These are phyloP conservation scores for Styela clava DNA, from an alignment of 23 tunicate genomes.

Conservation along the genomic window DNA sequence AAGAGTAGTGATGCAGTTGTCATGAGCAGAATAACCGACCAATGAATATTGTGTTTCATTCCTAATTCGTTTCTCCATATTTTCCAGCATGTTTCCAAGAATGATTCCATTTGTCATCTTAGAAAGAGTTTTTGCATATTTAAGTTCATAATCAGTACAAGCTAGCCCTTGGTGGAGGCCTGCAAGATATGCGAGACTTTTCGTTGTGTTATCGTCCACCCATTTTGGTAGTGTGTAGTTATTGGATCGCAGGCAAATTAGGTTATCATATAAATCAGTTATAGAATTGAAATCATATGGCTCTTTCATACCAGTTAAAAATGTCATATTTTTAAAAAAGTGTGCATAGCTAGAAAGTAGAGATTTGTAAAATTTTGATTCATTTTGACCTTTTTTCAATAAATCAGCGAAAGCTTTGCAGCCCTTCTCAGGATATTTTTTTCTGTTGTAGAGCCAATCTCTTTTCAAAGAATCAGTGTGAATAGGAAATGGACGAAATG, in stretches of 20 bases:
- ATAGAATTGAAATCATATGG: background rate
- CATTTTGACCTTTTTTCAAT: background rate
- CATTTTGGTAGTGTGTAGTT: constrained; percentile 10
- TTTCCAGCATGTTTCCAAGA: constrained; percentile 3
- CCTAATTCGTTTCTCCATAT: background rate
- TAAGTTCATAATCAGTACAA: constrained; percentile 9
- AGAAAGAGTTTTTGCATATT: constrained; percentile 19
- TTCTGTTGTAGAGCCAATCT: constrained; percentile 1
- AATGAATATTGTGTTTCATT: background rate
- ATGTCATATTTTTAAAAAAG: background rate
- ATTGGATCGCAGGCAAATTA: constrained; percentile 1
- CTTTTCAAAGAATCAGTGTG: background rate
- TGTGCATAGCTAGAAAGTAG: background rate
- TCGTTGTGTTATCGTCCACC: constrained; percentile 8
- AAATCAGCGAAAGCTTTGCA: background rate
- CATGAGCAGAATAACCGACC: constrained; percentile 23
- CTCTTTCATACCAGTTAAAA: background rate
- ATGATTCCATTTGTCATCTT: constrained; percentile 13
- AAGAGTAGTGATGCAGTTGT: background rate
- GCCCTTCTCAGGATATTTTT: constrained; percentile 6
- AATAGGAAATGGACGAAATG: constrained; percentile 9
- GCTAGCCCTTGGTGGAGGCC: background rate
- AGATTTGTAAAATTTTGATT: background rate
- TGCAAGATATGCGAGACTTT: background rate
- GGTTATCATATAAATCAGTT: background rate